Evolutionary conservation across 2,888 invertebrate genomes (phyloP), one percentile per base, ranked within the genome.

Genomic region (Leucophora obtusa): DNA sequence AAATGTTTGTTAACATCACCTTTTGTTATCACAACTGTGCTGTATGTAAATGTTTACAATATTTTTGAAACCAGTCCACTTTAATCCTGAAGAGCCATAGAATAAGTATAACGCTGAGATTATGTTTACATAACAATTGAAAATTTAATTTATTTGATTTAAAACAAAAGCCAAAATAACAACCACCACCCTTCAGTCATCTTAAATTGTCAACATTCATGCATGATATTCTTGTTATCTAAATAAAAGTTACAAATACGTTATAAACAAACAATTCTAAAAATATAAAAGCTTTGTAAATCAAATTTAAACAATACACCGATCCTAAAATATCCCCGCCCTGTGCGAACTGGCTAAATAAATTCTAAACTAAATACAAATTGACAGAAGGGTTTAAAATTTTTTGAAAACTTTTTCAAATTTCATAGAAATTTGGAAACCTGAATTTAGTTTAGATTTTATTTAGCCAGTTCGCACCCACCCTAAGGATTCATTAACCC

Each of bases 91-190:
- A 43, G 62, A 38, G 15, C 8, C 56, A 50, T 47, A 10, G 11
- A n/a, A 17, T 53, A 15, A 11, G 1, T 6, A 47, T 62, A 18
- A 54, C 8, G 15, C 58, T 50, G 14, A 73, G 51, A 73, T 65
- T 51, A 24, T 66, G 53, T 74, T 66, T 74, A 17, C 65, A 66
- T 66, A 43, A 21, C 66, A 59, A 66, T 74, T 66, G 73, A 66
- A 59, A 33, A 28, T 59, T 59, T 66, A 28, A 18, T 74, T 50
- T 74, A 66, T 74, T 66, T 74, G 28, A 53, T 51, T 60, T 74
- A 59, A 74, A 74, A 74, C 66, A 74, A 74, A 74, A 66, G 73
- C 24, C 51, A 50, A 53, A 65, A 17, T 18, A 71, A 10, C 28
- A 54, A 71, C 53, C 18, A 51, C 15, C 35, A 2, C 18, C 65